Conservation (phyloP, 2,888 invertebrate genomes). For the Rhagonycha lutea region DNA sequence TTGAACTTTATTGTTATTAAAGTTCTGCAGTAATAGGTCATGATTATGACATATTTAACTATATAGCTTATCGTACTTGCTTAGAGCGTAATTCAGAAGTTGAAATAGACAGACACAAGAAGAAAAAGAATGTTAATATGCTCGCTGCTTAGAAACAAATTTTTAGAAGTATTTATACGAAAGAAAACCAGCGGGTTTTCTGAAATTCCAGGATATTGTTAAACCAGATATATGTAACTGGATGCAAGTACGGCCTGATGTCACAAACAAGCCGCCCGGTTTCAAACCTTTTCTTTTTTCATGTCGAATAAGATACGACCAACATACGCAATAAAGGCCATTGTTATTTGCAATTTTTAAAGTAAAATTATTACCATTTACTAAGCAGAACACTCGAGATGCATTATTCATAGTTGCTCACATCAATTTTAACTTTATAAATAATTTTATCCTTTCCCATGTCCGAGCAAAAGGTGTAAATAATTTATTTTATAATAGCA, state of each 20-base stretch:
- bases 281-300: background rate
- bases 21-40: background rate
- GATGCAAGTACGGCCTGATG: background rate
- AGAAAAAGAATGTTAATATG: background rate
- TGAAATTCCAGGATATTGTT: background rate
- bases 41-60: background rate
- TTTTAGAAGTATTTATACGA: background rate
- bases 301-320: conserved; percentile 13
- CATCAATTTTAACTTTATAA: conserved; percentile 4
- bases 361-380: conserved; percentile 34
- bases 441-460: conserved; percentile 1
- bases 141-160: background rate
- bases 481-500: background rate
- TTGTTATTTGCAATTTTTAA: conserved; percentile 30
- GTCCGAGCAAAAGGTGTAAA: background rate
- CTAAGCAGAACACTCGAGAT: conserved; percentile 19
- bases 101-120: background rate
- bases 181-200: background rate
- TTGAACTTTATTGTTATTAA: background rate
- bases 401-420: conserved; percentile 31
- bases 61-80: background rate
- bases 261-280: background rate
- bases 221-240: background rate
- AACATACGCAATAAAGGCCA: conserved; percentile 5
- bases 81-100: background rate